These are phyloP conservation scores for Papilio elwesi DNA, from an alignment of 2,888 invertebrate species.

Conservation along the genomic window DNA sequence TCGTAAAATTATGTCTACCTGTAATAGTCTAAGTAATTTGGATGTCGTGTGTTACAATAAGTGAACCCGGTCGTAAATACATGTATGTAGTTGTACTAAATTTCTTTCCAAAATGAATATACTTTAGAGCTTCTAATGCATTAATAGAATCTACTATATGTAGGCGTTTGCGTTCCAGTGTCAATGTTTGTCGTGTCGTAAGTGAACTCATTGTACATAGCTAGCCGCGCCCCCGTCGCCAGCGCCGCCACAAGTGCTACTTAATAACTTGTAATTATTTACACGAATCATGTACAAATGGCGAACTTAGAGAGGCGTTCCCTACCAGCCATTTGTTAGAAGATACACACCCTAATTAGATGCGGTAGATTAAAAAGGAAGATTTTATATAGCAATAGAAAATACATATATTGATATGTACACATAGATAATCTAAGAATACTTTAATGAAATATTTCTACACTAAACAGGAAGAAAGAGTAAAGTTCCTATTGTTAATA, in stretches of 20 bases:
- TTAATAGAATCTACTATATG: slow-evolving; percentile 59
- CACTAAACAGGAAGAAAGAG: not conserved
- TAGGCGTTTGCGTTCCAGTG: slow-evolving; percentile 55
- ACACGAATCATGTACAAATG: not conserved
- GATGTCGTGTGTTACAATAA: slow-evolving; percentile 34
- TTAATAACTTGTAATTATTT: not conserved
- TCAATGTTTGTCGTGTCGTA: slow-evolving; percentile 45
- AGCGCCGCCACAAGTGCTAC: slow-evolving; percentile 23
- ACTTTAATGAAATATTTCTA: not conserved
- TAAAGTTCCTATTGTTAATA: slow-evolving; percentile 9
- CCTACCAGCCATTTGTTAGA: too few relatives aligned
- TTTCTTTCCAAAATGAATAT: slow-evolving; percentile 61
- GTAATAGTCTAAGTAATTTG: slow-evolving; percentile 17
- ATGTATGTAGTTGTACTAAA: slow-evolving; percentile 61
- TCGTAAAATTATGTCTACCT: slow-evolving; percentile 13
- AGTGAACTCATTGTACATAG: slow-evolving; percentile 36
- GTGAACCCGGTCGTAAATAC: slow-evolving; percentile 53
- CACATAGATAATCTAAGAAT: not conserved
- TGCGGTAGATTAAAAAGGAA: too few relatives aligned
- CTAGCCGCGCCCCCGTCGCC: slow-evolving; percentile 43
- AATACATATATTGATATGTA: not conserved
- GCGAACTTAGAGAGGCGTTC: not conserved
- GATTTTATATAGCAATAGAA: too few relatives aligned
- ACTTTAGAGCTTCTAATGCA: slow-evolving; percentile 69
- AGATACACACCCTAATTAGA: too few relatives aligned